Evolutionary conservation across 2,113 vertebrate species (phyloP), one percentile per base, ranked within the genome.

Genomic region (Opisthocomus hoazin): DNA sequence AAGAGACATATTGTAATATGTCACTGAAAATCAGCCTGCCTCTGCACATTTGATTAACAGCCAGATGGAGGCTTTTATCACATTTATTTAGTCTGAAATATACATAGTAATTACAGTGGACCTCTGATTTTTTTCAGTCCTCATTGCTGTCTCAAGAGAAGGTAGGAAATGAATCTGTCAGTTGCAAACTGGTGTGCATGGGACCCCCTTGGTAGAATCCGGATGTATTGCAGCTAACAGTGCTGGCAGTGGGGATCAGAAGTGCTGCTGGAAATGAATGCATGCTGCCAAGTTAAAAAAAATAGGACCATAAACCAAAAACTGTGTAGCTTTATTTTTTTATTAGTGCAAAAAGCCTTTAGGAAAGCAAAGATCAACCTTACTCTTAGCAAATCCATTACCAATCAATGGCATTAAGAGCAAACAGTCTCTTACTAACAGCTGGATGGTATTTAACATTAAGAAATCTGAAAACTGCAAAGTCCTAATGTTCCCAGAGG

Each of bases 41-140:
- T 97, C 96, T 96, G 97, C 96, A 97, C 69, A 45, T 98, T 98
- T 98, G 97, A 98, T 98, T 98, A 98, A 97, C 95, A 97, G 95
- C 97, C 98, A 98, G 97, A 98, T 98, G 98, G 97, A 98, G 96
- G 95, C 97, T 98, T 98, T 98, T 98, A 98, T 98, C 98, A 97
- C 97, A 96, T 98, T 98, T 98, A 98, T 98, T 98, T 98, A 98
- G 97, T 98, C 97, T 98, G 98, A 98, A 98, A 98, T 98, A 97
- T 97, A 98, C 97, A 97, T 98, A 97, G 96, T 98, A 98, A 98
- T 98, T 98, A 98, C 95, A 96, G 91, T 96, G 97, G 97, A 98
- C 98, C 97, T 98, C 98, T 98, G 97, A 96, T 98, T 97, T 92
- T 92, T 89, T 92, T 85, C 82, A 84, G 95, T 81, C 92, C 93